Percentiles rank a stretch among this genome's conserved stretches.
phyloP scores from a whole-genome alignment of 2,888 invertebrate genomes.

The Pristionchus mayeri region DNA sequence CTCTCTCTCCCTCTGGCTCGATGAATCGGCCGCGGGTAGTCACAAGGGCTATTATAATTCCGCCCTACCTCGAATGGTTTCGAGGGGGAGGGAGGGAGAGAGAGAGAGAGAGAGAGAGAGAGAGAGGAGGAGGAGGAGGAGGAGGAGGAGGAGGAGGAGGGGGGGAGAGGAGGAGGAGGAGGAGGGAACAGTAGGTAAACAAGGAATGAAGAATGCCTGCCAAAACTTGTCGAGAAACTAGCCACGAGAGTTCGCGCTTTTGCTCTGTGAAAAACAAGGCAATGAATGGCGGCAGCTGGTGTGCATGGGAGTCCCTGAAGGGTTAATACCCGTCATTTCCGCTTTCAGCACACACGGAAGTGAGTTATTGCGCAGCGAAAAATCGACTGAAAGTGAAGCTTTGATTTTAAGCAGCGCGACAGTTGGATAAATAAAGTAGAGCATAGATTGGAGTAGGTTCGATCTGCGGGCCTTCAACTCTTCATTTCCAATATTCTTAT shows the following conservation, averaged over 20 bases:
- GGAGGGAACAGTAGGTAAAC: no score
- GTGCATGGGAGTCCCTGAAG: no score
- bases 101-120: background rate
- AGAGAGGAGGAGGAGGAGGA: background rate
- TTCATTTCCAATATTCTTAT: no score
- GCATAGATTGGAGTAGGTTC: no score
- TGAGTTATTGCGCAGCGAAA: background rate
- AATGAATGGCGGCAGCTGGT: background rate
- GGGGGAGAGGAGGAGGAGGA: background rate
- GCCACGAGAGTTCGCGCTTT: slow-evolving; percentile 13
- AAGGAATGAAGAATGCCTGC: slow-evolving; percentile 7
- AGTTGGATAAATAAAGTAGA: no score
- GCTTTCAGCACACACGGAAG: background rate
- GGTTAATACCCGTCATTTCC: background rate
- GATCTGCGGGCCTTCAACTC: no score
- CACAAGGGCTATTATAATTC: slow-evolving; percentile 19
- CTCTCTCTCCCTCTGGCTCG: background rate
- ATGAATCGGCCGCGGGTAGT: background rate
- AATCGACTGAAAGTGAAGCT: no score
- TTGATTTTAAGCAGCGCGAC: no score
- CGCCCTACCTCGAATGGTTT: background rate
- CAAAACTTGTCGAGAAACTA: slow-evolving; percentile 32
- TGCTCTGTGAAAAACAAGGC: background rate
- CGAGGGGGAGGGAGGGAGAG: background rate
- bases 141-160: background rate